These are phyloP conservation scores for Corbicula japonica DNA, from an alignment of 2,888 invertebrate species.

Conservation along the genomic window DNA sequence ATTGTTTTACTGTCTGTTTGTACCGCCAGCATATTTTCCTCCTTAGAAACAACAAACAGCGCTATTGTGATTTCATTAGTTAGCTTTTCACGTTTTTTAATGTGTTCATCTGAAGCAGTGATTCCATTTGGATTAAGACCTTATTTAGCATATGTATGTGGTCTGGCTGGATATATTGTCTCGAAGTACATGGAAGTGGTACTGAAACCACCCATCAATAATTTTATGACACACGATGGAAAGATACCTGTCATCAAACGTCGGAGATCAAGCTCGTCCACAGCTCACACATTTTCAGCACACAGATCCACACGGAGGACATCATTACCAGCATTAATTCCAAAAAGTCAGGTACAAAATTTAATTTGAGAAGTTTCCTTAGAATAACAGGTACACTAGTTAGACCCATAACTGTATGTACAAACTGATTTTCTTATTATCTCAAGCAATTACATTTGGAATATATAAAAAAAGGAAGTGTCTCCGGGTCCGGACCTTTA, in stretches of 20 bases:
- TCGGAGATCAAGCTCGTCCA: constrained; percentile 83
- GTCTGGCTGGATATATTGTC: constrained; percentile 83
- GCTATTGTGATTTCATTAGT: constrained; percentile 82
- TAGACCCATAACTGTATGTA: too few species aligned
- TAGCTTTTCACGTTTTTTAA: constrained; percentile 83
- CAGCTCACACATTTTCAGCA: constrained; percentile 79
- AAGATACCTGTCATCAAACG: constrained; percentile 85
- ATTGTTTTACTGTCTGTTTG: constrained; percentile 81
- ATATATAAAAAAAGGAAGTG: too few species aligned
- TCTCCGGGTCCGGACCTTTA: too few species aligned
- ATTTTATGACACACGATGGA: constrained; percentile 83
- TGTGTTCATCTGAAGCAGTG: constrained; percentile 82
- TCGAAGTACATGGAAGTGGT: constrained; percentile 86
- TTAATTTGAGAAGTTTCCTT: too few species aligned
- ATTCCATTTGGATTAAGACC: constrained; percentile 82
- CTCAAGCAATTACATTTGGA: too few species aligned
- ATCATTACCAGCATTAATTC: constrained; percentile 85
- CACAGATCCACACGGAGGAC: constrained; percentile 85
- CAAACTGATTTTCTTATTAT: too few species aligned
- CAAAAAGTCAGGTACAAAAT: constrained; percentile 84
- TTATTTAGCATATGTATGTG: constrained; percentile 84
- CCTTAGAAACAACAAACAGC: constrained; percentile 83
- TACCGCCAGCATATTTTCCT: constrained; percentile 83
- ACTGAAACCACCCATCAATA: constrained; percentile 81
- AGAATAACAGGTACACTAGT: too few species aligned